Base-by-base conservation (phyloP, 1,140 invertebrate species). In the Hyposmocoma kahamanoa region DNA sequence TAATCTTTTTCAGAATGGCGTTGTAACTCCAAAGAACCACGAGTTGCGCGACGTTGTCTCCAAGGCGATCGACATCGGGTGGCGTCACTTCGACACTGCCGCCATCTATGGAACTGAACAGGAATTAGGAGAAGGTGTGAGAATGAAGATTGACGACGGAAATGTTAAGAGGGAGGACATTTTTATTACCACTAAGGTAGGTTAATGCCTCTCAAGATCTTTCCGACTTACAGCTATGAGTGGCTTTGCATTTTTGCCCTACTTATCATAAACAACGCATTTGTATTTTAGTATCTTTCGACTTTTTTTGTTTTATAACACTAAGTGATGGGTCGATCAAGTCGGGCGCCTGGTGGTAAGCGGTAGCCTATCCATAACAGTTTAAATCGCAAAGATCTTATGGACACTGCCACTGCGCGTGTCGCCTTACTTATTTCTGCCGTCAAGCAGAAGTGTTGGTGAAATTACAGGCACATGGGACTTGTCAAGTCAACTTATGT, bases 21-120 rank as follows among this genome's bases (percentile, higher is more conserved):
- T 71, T n/a, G 45, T 11, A 2, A 21, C 65, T 55, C 53, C 66
- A 0, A 9, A 13, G 1, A 0, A 48, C 0, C 28, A 64, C 8
- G 72, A 79, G 20, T 65, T 78, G 19, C 70, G 69, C 39, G 22
- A 86, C 44, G 93, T 94, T 2, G 93, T 96, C 0, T 88, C 89
- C 47, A 87, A 89, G 63, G 96, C 96, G 0, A 91, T 98, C 36
- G 90, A 93, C 41, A 81, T 88, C 26, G 97, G 96, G 2, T 98
- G 98, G 81, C 87, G 95, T 1, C 95, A 97, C 70, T 90, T 98
- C 56, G 97, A 98, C 76, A 96, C 95, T 63, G 96, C 97, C 24
- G 90, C 88, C 56, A 88, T 91, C 56, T 98, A 98, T 82, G 87
- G 87, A 50, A 97, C 97, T 64, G 97, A 98, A 78, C 72, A 87